Percentiles rank a stretch among this genome's conserved stretches.
phyloP scores from a whole-genome alignment of 2,888 invertebrate species.

The Palloptera scutellata region DNA sequence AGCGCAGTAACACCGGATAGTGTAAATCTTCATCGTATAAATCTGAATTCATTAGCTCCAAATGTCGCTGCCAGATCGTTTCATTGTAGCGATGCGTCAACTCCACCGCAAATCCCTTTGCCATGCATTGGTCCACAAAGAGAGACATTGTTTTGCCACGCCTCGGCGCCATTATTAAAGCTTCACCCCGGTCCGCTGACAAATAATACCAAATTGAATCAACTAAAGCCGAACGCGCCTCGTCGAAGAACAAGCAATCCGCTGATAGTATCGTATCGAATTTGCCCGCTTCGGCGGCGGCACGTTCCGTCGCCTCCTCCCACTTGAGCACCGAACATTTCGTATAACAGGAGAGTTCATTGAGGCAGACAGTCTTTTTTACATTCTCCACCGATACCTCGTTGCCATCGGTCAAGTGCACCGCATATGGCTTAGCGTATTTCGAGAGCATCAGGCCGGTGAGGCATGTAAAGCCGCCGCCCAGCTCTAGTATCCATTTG shows the following conservation, averaged over 20 bases:
- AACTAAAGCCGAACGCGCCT: conserved; percentile 73
- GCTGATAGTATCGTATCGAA: conserved; percentile 80
- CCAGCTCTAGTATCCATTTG: conserved; percentile 78
- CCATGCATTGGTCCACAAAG: conserved; percentile 71
- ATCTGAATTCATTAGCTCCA: conserved; percentile 68
- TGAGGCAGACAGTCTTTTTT: conserved; percentile 71
- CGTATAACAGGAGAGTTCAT: conserved; percentile 69
- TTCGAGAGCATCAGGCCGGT: conserved; percentile 79
- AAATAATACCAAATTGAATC: conserved; percentile 74
- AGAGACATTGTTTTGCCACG: conserved; percentile 76
- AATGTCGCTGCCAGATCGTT: conserved; percentile 74
- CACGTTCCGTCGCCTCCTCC: conserved; percentile 61
- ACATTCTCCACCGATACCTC: conserved; percentile 78
- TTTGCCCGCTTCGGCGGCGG: conserved; percentile 61
- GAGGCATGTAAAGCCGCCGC: conserved; percentile 86
- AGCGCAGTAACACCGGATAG: conserved; percentile 74
- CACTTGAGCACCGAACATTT: conserved; percentile 69
- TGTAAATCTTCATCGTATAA: conserved; percentile 76
- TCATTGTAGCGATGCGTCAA: conserved; percentile 71
- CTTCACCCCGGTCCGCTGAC: conserved; percentile 68
- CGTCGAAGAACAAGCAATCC: conserved; percentile 83
- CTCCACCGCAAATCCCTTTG: conserved; percentile 69
- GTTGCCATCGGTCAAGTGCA: conserved; percentile 83
- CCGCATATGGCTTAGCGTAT: conserved; percentile 70
- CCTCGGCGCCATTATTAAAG: conserved; percentile 79